Conservation (phyloP, 2,113 vertebrate species). For the Camelus bactrianus region DNA sequence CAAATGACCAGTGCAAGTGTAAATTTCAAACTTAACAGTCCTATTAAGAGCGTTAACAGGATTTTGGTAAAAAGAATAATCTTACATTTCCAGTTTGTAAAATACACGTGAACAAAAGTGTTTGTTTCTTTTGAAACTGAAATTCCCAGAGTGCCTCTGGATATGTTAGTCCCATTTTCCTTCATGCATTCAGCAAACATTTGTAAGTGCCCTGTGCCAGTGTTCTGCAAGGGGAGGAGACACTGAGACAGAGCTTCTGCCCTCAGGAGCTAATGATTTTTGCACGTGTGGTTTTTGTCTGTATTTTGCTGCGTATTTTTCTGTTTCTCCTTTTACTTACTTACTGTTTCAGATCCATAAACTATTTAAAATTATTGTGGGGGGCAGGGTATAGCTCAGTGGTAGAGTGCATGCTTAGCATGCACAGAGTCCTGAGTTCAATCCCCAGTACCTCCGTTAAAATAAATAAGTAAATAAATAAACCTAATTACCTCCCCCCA, state of each 20-base stretch:
- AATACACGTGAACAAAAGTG: background rate
- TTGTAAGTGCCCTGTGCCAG: background rate
- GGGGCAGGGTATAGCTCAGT: too few relatives aligned
- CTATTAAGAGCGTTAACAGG: background rate
- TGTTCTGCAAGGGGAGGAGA: too few relatives aligned
- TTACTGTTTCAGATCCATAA: conserved; percentile 53
- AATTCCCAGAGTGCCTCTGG: background rate
- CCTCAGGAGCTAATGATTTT: background rate
- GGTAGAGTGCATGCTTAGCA: too few relatives aligned
- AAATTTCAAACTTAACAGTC: background rate
- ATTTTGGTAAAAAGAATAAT: background rate
- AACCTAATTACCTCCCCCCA: too few relatives aligned
- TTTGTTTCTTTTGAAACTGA: conserved; percentile 37
- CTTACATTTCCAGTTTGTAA: conserved; percentile 8
- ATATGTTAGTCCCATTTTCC: background rate
- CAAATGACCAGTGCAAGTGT: background rate
- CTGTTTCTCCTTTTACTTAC: conserved; percentile 33
- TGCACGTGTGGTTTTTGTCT: background rate
- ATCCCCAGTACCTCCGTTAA: too few relatives aligned
- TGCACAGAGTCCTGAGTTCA: too few relatives aligned
- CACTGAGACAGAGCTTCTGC: background rate
- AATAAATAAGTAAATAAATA: too few relatives aligned
- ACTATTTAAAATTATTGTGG: conserved; percentile 4
- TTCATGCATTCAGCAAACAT: background rate
- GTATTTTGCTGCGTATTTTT: background rate